Evolutionary conservation across 2,113 vertebrate genomes (phyloP), one percentile per base, ranked within the genome.

Genomic region (Empidonax alnorum): DNA sequence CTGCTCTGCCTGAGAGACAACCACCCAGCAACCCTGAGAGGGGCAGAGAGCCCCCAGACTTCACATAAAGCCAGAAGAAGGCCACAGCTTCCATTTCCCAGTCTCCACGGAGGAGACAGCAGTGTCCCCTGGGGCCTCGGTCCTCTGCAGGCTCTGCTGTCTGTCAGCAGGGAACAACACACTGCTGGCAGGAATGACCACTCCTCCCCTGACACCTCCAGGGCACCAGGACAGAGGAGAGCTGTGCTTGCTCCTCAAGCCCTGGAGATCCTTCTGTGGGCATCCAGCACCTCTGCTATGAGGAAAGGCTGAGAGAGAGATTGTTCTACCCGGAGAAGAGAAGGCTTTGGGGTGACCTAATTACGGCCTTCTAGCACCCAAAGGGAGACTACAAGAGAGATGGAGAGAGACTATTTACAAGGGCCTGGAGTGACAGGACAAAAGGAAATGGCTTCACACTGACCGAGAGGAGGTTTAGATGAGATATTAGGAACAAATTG

Each of bases 401-500:
- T 5, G 42, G 35, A 22, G 25, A 50, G 42, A 33, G 4, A 16
- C 6, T 50, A 1, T 3, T 81, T n/a, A 5, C 1, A 22, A n/a
- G 68, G 46, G 15, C 9, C 15, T n/a, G 27, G 44, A 50, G 52
- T 5, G 37, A 12, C 59, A 89, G 59, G 37, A 28, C 31, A 58
- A 9, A 9, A 28, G 50, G 31, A 25, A 73, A 74, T 23, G 44
- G 59, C 14, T 66, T 28, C 19, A 10, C 5, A 15, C 12, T 33
- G 44, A 1, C 27, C 58, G 42, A 37, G 5, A 8, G 27, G 4
- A 44, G 50, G 19, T 19, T 8, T 52, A 3, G 37, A 2, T 59
- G 18, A 19, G 23, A 19, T 66, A 1, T 37, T 10, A 0, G 27
- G 37, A 16, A 50, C 18, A 3, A 74, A 59, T 65, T 0, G 0